These are phyloP conservation scores for Lomographa bimaculata DNA, from an alignment of 2,888 invertebrate species.

Conservation along the genomic window DNA sequence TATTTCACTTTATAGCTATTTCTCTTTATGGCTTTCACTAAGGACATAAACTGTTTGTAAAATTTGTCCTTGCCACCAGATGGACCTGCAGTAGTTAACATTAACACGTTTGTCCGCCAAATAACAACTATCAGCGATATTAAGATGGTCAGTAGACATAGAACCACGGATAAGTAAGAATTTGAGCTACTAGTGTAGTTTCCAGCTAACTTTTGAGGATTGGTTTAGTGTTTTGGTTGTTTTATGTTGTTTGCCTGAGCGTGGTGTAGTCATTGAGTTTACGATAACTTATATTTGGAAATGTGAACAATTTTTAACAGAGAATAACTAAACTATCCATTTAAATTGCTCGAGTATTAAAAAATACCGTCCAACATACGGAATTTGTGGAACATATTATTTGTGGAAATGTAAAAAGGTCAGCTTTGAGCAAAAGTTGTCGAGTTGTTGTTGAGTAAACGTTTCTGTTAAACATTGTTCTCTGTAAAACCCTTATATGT, in stretches of 20 bases:
- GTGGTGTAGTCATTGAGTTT: slow-evolving; percentile 18
- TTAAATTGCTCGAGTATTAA: too few relatives aligned
- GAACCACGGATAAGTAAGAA: slow-evolving; percentile 9
- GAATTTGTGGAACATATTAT: too few relatives aligned
- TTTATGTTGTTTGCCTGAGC: slow-evolving; percentile 28
- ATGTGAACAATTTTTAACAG: slow-evolving; percentile 6
- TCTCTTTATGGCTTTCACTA: slow-evolving; percentile 18
- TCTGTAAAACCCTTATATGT: slow-evolving; percentile 5
- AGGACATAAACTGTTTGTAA: slow-evolving; percentile 26
- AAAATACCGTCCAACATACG: too few relatives aligned
- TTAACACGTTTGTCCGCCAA: slow-evolving; percentile 99
- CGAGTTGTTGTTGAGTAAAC: not conserved
- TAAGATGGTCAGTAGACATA: slow-evolving; percentile 95
- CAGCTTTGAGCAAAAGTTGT: not conserved
- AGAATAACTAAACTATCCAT: too few relatives aligned
- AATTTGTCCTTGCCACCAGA: slow-evolving; percentile 79
- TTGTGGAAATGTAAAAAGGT: too few relatives aligned
- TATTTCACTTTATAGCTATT: slow-evolving; percentile 6
- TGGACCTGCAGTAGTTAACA: slow-evolving; percentile 98
- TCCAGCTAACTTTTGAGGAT: slow-evolving; percentile 20
- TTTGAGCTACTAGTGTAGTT: slow-evolving; percentile 17
- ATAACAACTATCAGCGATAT: slow-evolving; percentile 99
- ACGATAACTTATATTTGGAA: slow-evolving; percentile 1
- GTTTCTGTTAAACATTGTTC: slow-evolving; percentile 8
- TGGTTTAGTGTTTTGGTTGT: slow-evolving; percentile 25